Percentiles rank a stretch among this genome's conserved stretches.
These are phyloP conservation scores for Sympetrum striolatum DNA, from an alignment of 2,888 invertebrate genomes.

Conservation along the genomic window DNA sequence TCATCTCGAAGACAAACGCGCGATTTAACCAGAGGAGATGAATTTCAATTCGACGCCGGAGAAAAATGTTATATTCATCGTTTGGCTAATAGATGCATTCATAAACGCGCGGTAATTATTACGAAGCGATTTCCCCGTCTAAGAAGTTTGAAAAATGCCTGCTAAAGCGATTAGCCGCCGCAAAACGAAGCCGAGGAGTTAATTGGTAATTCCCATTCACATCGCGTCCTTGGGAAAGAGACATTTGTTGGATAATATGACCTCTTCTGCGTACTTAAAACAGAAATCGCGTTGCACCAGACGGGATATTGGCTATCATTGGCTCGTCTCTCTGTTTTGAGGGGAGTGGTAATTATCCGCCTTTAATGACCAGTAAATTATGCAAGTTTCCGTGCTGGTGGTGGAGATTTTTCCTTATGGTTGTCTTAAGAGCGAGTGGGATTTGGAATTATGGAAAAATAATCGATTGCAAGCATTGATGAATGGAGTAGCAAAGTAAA, in stretches of 20 bases:
- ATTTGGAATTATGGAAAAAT: no score
- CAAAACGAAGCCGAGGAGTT: conserved; percentile 10
- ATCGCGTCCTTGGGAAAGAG: conserved; percentile 1
- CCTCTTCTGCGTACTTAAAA: conserved; percentile 2
- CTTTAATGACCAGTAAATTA: not conserved
- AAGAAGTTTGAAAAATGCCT: not conserved
- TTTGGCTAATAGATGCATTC: not conserved
- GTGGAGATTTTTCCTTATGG: not conserved
- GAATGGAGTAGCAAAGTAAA: no score
- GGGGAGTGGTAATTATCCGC: not conserved
- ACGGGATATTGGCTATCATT: conserved; percentile 1
- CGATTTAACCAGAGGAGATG: not conserved
- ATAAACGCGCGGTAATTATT: conserved; percentile 17
- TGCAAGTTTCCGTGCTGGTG: not conserved
- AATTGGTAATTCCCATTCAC: conserved; percentile 26
- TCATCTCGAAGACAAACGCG: not conserved
- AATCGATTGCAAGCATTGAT: no score
- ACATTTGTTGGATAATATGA: not conserved
- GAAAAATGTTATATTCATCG: conserved; percentile 11
- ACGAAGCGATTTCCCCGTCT: conserved; percentile 18
- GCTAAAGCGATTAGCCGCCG: not conserved
- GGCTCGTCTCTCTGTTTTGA: not conserved
- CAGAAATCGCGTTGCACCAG: conserved; percentile 5
- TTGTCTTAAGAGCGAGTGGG: no score
- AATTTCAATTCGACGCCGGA: conserved; percentile 7